Evolutionary conservation across 1,140 invertebrate species (phyloP).

Genomic region (Paramacrobiotus metropolitanus): DNA sequence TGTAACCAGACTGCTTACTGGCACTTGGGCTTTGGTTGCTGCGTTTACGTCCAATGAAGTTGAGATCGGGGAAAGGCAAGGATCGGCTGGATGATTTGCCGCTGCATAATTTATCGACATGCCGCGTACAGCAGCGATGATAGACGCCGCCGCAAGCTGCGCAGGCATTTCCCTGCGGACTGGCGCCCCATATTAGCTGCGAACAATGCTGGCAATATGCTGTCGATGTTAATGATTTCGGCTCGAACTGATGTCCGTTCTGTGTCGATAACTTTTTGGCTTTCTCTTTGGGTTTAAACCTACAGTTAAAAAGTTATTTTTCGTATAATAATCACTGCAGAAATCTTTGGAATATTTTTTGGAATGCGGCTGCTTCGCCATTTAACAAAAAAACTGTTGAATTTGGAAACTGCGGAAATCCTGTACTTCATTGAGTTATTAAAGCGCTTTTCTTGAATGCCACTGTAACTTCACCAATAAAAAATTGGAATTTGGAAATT

Average conservation of each 20-base stretch:
- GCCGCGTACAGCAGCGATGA: slow-evolving; percentile 35
- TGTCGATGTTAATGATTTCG: slow-evolving; percentile 39
- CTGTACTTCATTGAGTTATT: no score
- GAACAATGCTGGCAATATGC: slow-evolving; percentile 80
- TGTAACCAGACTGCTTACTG: no score
- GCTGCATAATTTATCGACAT: slow-evolving; percentile 58
- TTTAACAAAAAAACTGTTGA: no score
- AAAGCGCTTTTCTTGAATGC: no score
- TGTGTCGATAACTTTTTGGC: neutral
- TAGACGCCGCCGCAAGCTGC: slow-evolving; percentile 8
- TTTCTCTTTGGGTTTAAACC: slow-evolving; percentile 1
- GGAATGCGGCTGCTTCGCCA: neutral
- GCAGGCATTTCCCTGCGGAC: slow-evolving; percentile 75
- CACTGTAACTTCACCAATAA: no score
- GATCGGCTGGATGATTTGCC: slow-evolving; percentile 30
- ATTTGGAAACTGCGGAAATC: no score
- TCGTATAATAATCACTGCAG: no score
- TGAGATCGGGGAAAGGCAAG: slow-evolving; percentile 18
- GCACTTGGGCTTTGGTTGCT: slow-evolving; percentile 11
- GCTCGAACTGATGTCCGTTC: slow-evolving; percentile 58
- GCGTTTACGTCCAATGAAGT: slow-evolving; percentile 14
- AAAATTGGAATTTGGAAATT: no score
- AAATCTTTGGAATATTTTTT: neutral
- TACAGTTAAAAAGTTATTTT: neutral
- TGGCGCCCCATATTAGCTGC: slow-evolving; percentile 70